Evolutionary conservation across 1,140 invertebrate genomes (phyloP), one percentile per base, ranked within the genome.

Genomic region (Hylyphantes graminicola): DNA sequence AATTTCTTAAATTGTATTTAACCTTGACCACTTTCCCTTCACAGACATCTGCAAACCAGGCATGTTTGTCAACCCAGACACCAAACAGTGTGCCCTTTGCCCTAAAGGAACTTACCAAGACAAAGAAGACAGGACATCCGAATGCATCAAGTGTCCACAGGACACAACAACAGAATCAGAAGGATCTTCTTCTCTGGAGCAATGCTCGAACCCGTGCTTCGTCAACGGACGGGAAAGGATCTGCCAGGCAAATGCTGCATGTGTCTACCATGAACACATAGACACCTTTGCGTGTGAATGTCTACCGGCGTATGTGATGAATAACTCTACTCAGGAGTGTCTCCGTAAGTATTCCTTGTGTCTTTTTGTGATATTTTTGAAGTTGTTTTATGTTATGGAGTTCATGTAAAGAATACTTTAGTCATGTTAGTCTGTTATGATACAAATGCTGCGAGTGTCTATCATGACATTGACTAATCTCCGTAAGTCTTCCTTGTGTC

Each of bases 101-200:
- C 95, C 96, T 74, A 95, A 96, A 88, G 96, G 96, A 83, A 96
- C 93, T 63, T 99, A 97, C 89, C 97, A 99, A 89, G 93, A 97
- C 11, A 94, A 97, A 87, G 92, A 94, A 0, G 96, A 97, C 88
- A 96, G 88, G 7, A 86, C 98, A 88, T 95, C 94, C 0, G 92
- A 92, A 19, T 98, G 97, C 89, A 92, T 97, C 67, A 92, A 93
- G 35, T 98, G 97, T 89, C 96, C 96, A 59, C 93, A 95, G 4
- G 97, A 98, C 88, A 97, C 96, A 5, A 98, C 96, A 86, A 98
- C 97, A 0, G 94, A 94, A 88, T 93, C 92, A 87, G 91, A 93
- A 0, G 95, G 94, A 67, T 93, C 96, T 68, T 93, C 93, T 54
- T 94, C 93, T 85, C 93, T 94, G 89, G 90, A 93, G 19, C 95